Conservation (phyloP, 1,140 invertebrate species). For the Agrilus planipennis region DNA sequence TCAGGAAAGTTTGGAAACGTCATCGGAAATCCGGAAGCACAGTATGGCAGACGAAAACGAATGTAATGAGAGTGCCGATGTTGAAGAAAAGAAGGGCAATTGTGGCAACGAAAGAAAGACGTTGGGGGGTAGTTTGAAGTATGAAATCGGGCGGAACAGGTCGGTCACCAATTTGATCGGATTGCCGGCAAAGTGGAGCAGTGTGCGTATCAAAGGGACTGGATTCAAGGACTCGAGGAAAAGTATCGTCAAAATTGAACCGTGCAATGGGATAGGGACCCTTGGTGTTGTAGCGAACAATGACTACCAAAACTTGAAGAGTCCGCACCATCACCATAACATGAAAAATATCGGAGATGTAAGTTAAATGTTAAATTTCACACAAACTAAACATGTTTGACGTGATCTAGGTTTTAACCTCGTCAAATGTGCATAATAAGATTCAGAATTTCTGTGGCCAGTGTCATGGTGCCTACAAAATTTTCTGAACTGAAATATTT, state of each 20-base stretch:
- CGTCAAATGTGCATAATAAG: no score
- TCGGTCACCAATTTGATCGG: conserved; percentile 24
- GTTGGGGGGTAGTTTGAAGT: conserved; percentile 27
- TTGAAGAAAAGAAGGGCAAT: not conserved
- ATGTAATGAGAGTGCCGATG: conserved; percentile 1
- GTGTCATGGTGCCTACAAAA: no score
- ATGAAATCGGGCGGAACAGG: conserved; percentile 28
- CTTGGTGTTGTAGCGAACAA: conserved; percentile 33
- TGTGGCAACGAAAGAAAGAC: conserved; percentile 3
- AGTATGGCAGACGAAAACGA: conserved; percentile 5
- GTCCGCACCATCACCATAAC: conserved; percentile 10
- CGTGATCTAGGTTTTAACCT: no score
- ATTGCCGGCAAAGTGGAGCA: conserved; percentile 40
- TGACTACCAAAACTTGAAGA: conserved; percentile 30
- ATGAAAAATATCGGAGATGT: conserved; percentile 32
- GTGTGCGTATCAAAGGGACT: conserved; percentile 44
- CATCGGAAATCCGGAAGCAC: conserved; percentile 7
- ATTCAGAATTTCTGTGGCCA: no score
- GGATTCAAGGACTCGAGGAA: conserved; percentile 38
- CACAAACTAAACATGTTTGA: no score
- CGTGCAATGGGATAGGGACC: conserved; percentile 42
- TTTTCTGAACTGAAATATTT: no score
- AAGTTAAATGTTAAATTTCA: conserved; percentile 19
- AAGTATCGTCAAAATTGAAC: conserved; percentile 45
- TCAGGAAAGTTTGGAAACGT: not conserved